A percentile compares a stretch with the other conserved stretches of the same genome.
These are phyloP conservation scores for Caracal caracal DNA, from an alignment of 2,113 vertebrate genomes.

Conservation along the genomic window DNA sequence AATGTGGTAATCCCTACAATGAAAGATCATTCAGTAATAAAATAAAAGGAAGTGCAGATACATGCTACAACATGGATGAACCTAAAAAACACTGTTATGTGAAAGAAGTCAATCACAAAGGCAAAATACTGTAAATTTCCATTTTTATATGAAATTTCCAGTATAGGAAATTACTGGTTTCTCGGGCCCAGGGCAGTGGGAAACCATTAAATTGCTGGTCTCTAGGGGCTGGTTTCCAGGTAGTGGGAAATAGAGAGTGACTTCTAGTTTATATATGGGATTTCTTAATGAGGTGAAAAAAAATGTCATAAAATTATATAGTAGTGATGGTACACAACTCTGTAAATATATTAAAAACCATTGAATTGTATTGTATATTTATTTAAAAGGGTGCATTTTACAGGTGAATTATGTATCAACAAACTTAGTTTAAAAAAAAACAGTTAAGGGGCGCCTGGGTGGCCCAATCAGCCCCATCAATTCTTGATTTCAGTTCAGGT, in stretches of 20 bases:
- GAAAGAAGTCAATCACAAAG: background rate
- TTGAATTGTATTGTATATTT: background rate
- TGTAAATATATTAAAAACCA: background rate
- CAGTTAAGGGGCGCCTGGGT: background rate
- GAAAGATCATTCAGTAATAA: background rate
- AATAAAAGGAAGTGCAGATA: background rate
- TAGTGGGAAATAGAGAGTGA: background rate
- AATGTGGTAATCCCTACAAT: background rate
- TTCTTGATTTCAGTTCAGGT: too few species aligned
- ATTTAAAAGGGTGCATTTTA: background rate
- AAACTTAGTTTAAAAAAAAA: background rate
- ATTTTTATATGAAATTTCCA: slow-evolving; percentile 18
- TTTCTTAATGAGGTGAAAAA: background rate
- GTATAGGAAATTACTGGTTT: background rate
- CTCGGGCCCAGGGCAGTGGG: background rate
- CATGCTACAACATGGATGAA: background rate
- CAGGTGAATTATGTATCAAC: background rate
- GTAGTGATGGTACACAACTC: background rate
- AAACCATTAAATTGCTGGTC: too few species aligned
- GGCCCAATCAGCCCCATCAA: too few species aligned
- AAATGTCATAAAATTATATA: background rate
- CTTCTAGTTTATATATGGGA: background rate
- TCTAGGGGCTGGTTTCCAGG: background rate
- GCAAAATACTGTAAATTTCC: background rate
- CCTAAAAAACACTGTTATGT: background rate